Evolutionary conservation across 1,140 invertebrate species (phyloP).

Genomic region (Theocolax elegans): DNA sequence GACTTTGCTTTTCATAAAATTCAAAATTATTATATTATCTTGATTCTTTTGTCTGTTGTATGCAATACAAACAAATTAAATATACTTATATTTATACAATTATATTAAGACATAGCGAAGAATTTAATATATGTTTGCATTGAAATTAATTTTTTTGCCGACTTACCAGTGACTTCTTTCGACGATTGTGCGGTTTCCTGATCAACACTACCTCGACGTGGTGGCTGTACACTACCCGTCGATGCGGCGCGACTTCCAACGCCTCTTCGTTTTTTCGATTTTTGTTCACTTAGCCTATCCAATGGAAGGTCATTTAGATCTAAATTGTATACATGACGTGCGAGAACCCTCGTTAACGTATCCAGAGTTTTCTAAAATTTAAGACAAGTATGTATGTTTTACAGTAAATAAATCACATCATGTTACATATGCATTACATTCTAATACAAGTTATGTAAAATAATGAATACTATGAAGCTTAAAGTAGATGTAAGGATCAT

Average conservation of each 20-base stretch:
- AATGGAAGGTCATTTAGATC: slow-evolving; percentile 91
- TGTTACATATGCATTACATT: no score
- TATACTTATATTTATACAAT: no score
- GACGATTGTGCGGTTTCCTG: slow-evolving; percentile 56
- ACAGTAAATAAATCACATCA: no score
- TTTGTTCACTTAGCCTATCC: slow-evolving; percentile 86
- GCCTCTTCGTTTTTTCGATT: slow-evolving; percentile 75
- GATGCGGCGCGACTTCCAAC: slow-evolving; percentile 65
- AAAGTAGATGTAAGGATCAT: background rate
- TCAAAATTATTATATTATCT: no score
- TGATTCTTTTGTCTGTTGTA: no score
- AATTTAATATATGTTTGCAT: no score
- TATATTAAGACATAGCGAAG: no score
- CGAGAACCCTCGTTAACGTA: slow-evolving; percentile 91
- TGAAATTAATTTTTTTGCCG: slow-evolving; percentile 31
- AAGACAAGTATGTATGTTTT: no score
- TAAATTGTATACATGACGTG: slow-evolving; percentile 91
- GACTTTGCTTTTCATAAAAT: no score
- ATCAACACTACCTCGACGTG: slow-evolving; percentile 58
- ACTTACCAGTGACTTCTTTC: slow-evolving; percentile 58
- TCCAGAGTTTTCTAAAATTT: slow-evolving; percentile 91
- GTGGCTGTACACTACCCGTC: slow-evolving; percentile 62
- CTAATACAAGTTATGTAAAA: background rate
- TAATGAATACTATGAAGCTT: background rate
- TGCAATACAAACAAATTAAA: no score